Base-by-base conservation (phyloP, 1,140 invertebrate genomes). In the Harpegnathos saltator region DNA sequence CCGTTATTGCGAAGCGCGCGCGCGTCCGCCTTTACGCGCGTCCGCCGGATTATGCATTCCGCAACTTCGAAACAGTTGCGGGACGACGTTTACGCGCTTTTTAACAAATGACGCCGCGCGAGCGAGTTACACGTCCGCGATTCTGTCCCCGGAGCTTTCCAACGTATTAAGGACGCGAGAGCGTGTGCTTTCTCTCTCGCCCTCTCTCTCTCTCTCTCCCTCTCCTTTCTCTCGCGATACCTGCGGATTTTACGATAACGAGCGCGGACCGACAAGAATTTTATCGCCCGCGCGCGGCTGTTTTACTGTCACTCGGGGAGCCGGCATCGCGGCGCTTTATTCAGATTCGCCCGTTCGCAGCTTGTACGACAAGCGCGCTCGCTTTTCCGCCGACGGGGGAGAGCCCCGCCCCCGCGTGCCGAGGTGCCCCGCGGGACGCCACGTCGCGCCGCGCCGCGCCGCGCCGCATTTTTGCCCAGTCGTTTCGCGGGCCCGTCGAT, bases 31-130 rank as follows among this genome's bases (percentile, higher is more conserved):
- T 48, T 17, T 19, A 54, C n/a, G 29, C 38, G 14, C 9, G 38
- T 3, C 58, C 2, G n/a, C 15, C 5, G 24, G 33, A 85, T 82
- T 82, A 86, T 75, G 69, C 62, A 85, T 86, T 62, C 75, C 74
- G 26, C 38, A 73, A 87, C 50, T 87, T 80, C 14, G 54, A n/a
- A 78, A 87, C 48, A 54, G 80, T 50, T 38, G 33, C 62, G 29
- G 24, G 29, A 72, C 12, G 52, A 26, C 29, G 52, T n/a, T n/a
- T n/a, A n/a, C 54, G 69, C 62, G 19, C 29, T 62, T 63, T 77
- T 87, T 83, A 80, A 86, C 72, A 80, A 87, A 83, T 62, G 66
- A 78, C 59, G 68, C 26, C 24, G n/a, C 54, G 19, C 63, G 56
- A 22, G 58, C 48, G 12, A 82, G 82, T 71, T 54, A 24, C 15